Conservation (phyloP, 2,113 vertebrate genomes). For the Nothobranchius kuhntae region DNA sequence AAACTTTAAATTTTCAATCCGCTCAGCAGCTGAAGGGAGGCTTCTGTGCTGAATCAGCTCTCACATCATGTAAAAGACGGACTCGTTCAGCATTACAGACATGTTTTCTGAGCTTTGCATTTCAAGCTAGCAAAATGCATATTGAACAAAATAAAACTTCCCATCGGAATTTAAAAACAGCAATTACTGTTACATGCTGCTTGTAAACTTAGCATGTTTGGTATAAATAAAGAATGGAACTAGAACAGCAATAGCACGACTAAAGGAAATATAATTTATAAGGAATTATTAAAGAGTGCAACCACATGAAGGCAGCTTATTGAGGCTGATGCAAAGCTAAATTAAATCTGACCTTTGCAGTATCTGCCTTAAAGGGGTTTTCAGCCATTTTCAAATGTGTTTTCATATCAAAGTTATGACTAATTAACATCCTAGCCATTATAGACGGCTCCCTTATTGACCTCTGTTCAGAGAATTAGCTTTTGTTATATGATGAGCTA, state of each 20-base stretch:
- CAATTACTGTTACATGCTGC: not conserved
- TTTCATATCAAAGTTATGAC: too few species aligned
- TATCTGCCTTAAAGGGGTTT: not conserved
- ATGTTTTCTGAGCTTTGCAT: not conserved
- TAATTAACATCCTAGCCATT: too few species aligned
- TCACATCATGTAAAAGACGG: constrained; percentile 22
- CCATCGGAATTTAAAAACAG: not conserved
- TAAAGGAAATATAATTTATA: constrained; percentile 15
- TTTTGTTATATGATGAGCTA: too few species aligned
- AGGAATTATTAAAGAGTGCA: not conserved
- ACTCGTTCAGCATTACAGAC: constrained; percentile 7
- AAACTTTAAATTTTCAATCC: constrained; percentile 26
- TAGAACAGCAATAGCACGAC: not conserved
- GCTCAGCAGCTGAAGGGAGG: constrained; percentile 18
- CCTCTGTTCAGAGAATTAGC: too few species aligned
- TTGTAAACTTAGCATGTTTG: constrained; percentile 3
- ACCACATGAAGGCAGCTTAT: too few species aligned
- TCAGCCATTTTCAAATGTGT: too few species aligned
- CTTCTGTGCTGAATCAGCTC: constrained; percentile 40
- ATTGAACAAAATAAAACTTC: not conserved
- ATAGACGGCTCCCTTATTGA: too few species aligned
- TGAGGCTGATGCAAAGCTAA: not conserved
- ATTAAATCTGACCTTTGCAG: constrained; percentile 32
- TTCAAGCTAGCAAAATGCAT: constrained; percentile 17
- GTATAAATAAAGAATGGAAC: not conserved